Percentiles rank a stretch among this genome's conserved stretches.
Evolutionary conservation across 2,888 invertebrate genomes (phyloP).

Genomic region (Drosophila conformis): DNA sequence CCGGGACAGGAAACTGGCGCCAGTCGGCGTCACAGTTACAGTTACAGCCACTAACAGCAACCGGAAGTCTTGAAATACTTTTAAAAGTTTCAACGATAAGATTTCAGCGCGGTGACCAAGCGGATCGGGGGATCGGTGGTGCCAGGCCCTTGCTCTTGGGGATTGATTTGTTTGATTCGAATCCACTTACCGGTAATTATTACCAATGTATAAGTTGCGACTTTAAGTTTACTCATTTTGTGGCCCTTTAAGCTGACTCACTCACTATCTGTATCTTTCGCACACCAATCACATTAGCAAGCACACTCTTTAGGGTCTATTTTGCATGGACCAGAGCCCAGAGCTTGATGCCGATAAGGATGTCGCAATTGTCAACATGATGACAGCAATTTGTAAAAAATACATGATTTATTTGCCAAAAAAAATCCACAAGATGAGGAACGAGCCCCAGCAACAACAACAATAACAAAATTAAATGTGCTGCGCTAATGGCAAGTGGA

Average conservation of each 20-base stretch:
- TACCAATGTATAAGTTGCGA: background rate
- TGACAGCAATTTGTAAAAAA: slow-evolving; percentile 81
- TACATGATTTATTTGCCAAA: slow-evolving; percentile 73
- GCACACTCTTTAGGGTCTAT: slow-evolving; percentile 15
- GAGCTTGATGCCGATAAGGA: slow-evolving; percentile 66
- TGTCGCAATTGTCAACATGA: slow-evolving; percentile 78
- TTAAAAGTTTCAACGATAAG: slow-evolving; percentile 46
- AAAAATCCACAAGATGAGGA: slow-evolving; percentile 27
- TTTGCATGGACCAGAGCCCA: slow-evolving; percentile 46
- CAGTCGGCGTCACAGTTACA: slow-evolving; percentile 37
- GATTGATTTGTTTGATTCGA: slow-evolving; percentile 25
- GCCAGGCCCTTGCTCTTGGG: background rate
- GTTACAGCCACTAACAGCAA: slow-evolving; percentile 31
- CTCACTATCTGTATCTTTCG: background rate
- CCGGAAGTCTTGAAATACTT: slow-evolving; percentile 69
- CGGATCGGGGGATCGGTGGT: slow-evolving; percentile 1
- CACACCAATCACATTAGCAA: slow-evolving; percentile 54
- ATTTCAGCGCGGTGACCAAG: slow-evolving; percentile 3
- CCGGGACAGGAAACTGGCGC: slow-evolving; percentile 41
- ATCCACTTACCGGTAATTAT: slow-evolving; percentile 45
- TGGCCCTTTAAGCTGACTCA: slow-evolving; percentile 17
- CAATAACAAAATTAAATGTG: slow-evolving; percentile 66
- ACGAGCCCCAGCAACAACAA: slow-evolving; percentile 7
- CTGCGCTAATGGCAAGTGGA: slow-evolving; percentile 64
- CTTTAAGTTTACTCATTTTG: background rate